Base-by-base conservation (phyloP, 2,888 invertebrate genomes). In the Caradrina kadenii region DNA sequence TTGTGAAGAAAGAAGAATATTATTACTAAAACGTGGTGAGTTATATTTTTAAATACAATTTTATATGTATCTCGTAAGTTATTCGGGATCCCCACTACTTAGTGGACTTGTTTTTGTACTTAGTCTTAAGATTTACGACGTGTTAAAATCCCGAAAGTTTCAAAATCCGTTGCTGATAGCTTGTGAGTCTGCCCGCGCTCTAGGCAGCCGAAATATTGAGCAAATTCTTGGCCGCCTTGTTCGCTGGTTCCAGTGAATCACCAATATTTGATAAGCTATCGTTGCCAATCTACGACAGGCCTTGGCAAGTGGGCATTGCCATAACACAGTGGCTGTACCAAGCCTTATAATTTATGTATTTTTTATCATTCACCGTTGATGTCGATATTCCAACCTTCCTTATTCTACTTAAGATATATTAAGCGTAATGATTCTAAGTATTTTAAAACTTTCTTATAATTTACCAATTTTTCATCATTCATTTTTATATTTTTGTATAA, bases 1-100 rank as follows among this genome's bases (percentile, higher is more conserved):
- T 79, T 64, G 93, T 93, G 93, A 92, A 91, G 91, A 91, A 92
- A 90, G 87, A 87, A 87, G 86, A 84, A 86, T 87, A 81, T 85
- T 83, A 82, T 83, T 76, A 86, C 83, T 88, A 87, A 84, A 11
- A 87, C 83, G 89, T 91, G 90, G 84, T 90, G 89, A 88, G 90
- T 93, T 91, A 93, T 90, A 91, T 83, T 89, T 91, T 87, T 86
- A 76, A 82, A 77, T 35, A 19, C 1, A 39, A 21, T 21, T 45
- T 48, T 26, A 1, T 48, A 48, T 39, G 39, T 39, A 15, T 45
- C 17, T 15, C 42, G n/a, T 15, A 15, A 15, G 1, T 45, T 45
- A 4, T 45, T 45, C 15, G 6, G 10, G 3, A 31, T 22, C 26
- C 26, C 67, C 48, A 68, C 54, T 42, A 2, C 31, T 31, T 4